Percentiles rank a stretch among this genome's conserved stretches.
phyloP scores from a whole-genome alignment of 2,113 vertebrate genomes.

The Heliornis fulica region DNA sequence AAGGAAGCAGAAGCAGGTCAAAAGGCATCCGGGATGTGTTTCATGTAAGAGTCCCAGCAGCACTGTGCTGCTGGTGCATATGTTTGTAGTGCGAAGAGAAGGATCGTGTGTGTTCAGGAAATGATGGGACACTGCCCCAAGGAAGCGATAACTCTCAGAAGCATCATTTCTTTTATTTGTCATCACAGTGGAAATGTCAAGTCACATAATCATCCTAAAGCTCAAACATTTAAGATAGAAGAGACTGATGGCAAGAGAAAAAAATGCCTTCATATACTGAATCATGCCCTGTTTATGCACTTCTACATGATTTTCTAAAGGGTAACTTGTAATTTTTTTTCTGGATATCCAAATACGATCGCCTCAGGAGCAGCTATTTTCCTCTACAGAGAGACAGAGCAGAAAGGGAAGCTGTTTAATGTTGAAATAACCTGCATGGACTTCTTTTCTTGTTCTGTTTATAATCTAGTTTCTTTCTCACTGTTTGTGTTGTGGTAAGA shows the following conservation, averaged over 20 bases:
- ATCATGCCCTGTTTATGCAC: neutral
- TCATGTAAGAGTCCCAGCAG: neutral
- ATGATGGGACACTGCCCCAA: neutral
- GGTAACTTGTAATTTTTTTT: neutral
- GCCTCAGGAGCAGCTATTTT: neutral
- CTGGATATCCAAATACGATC: neutral
- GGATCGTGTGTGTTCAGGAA: accelerated
- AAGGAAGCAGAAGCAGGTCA: slow-evolving; percentile 8
- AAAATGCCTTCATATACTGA: neutral
- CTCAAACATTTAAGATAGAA: neutral
- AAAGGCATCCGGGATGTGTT: neutral
- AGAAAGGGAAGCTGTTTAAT: neutral
- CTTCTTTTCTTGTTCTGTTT: slow-evolving; percentile 22
- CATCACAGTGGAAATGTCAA: neutral
- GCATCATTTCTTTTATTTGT: neutral
- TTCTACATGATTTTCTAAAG: neutral
- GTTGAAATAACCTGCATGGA: neutral
- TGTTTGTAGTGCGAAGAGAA: neutral
- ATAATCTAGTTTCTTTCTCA: neutral
- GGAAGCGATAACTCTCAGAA: neutral
- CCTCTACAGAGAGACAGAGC: neutral
- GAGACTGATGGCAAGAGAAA: neutral
- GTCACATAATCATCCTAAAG: neutral
- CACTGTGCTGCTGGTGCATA: neutral
- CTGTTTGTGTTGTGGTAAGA: neutral